phyloP scores from a whole-genome alignment of 1,140 invertebrate species.

The Platyscapa corneri region DNA sequence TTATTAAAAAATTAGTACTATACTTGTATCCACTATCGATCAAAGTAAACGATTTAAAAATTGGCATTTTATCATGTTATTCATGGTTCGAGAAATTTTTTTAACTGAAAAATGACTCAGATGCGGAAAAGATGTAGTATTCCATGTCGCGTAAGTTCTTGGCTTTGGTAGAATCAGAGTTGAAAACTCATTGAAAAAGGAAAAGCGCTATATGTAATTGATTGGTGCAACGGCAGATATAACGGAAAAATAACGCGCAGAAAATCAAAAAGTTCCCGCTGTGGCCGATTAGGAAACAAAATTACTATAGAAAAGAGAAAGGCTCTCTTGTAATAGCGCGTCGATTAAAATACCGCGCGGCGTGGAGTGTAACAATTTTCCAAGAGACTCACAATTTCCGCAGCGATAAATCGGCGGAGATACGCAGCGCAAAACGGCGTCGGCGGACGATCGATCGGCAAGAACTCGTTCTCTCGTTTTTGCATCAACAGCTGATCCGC shows the following conservation, averaged over 20 bases:
- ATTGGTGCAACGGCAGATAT: neutral
- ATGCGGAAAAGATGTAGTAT: neutral
- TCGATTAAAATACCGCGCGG: constrained; percentile 48
- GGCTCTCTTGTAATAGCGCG: constrained; percentile 37
- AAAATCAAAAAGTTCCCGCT: constrained; percentile 33
- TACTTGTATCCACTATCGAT: too few relatives aligned
- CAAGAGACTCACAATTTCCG: constrained; percentile 48
- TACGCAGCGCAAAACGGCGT: neutral
- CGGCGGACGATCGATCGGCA: constrained; percentile 33
- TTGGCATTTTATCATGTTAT: too few relatives aligned
- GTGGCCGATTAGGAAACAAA: constrained; percentile 2
- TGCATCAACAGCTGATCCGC: neutral
- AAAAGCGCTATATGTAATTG: neutral
- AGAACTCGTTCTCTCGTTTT: constrained; percentile 6
- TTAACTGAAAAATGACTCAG: neutral
- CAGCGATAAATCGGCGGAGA: constrained; percentile 48
- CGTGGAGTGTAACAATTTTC: constrained; percentile 42
- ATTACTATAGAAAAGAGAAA: constrained; percentile 5
- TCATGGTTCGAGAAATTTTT: too few relatives aligned
- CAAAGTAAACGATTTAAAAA: too few relatives aligned
- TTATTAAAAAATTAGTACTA: too few relatives aligned
- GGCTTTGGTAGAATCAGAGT: neutral
- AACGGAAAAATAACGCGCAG: neutral
- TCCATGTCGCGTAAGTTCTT: neutral
- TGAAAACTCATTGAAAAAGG: neutral